phyloP scores from a whole-genome alignment of 2,113 vertebrate species.

The Meriones unguiculatus region DNA sequence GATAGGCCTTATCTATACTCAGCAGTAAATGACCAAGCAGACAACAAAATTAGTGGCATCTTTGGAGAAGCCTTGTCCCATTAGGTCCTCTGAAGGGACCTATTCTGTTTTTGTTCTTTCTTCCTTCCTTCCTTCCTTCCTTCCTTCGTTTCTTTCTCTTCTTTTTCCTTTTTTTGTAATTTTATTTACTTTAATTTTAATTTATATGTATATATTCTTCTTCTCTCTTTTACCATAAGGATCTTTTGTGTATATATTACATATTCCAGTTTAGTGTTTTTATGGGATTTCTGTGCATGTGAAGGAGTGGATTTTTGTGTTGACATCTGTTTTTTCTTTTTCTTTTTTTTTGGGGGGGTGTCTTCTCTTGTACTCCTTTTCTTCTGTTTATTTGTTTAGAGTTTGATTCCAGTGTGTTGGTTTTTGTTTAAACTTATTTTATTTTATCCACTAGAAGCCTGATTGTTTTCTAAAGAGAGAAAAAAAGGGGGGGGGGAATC shows the following conservation, averaged over 20 bases:
- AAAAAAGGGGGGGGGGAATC: not conserved
- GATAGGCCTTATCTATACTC: not conserved
- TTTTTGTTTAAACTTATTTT: not conserved
- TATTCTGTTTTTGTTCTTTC: not conserved
- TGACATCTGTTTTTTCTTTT: not conserved
- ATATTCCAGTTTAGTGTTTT: not conserved
- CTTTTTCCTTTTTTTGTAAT: not conserved
- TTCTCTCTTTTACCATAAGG: not conserved
- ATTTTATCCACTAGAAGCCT: not conserved
- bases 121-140: not conserved
- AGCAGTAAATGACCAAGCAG: not conserved
- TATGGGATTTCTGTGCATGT: not conserved
- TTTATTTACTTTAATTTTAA: not conserved
- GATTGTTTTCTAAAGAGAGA: not conserved
- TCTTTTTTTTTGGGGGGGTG: not conserved
- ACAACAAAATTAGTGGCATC: not conserved
- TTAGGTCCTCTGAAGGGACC: not conserved
- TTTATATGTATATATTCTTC: not conserved
- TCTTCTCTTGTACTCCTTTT: not conserved
- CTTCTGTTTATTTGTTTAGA: not conserved
- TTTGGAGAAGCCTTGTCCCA: not conserved
- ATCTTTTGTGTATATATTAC: not conserved
- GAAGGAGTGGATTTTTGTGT: not conserved
- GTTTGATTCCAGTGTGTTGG: not conserved
- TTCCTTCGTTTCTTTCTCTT: not conserved